Percentiles rank a stretch among this genome's conserved stretches.
Evolutionary conservation across 2,797 vertebrate genomes (phyloP).

Genomic region (Cheracebus regulus): DNA sequence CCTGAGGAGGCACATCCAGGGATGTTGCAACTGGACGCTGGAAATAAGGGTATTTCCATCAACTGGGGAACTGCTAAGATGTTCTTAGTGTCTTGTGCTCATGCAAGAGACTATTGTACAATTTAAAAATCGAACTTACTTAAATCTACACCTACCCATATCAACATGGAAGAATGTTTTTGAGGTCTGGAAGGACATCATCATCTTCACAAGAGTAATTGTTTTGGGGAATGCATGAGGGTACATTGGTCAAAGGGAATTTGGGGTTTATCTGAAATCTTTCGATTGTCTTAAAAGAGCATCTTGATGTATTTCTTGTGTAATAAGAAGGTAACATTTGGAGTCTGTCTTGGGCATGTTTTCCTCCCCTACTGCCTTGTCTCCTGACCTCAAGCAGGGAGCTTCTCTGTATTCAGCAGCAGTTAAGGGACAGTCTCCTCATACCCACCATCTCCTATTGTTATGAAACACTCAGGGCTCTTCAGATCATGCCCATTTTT

Average conservation of each 20-base stretch:
- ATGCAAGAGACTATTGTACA: rapidly evolving
- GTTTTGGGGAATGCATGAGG: neutral
- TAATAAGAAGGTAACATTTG: neutral
- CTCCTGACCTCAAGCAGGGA: neutral
- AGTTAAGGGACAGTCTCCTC: neutral
- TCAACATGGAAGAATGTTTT: neutral
- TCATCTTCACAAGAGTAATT: neutral
- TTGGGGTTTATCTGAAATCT: neutral
- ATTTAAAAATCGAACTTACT: neutral
- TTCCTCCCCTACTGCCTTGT: neutral
- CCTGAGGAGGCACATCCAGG: rapidly evolving
- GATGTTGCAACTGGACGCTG: rapidly evolving
- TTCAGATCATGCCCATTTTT: neutral
- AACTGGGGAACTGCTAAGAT: neutral
- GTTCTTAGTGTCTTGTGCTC: no score
- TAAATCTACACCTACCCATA: neutral
- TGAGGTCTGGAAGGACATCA: neutral
- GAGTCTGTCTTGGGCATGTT: neutral
- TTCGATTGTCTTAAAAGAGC: neutral
- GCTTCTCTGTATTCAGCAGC: neutral
- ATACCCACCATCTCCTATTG: neutral
- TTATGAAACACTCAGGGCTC: neutral
- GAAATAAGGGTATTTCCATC: neutral
- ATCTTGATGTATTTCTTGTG: neutral
- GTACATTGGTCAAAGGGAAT: neutral